Percentiles rank a stretch among this genome's conserved stretches.
phyloP scores from a whole-genome alignment of 2,113 vertebrate genomes.

The Caracal caracal region DNA sequence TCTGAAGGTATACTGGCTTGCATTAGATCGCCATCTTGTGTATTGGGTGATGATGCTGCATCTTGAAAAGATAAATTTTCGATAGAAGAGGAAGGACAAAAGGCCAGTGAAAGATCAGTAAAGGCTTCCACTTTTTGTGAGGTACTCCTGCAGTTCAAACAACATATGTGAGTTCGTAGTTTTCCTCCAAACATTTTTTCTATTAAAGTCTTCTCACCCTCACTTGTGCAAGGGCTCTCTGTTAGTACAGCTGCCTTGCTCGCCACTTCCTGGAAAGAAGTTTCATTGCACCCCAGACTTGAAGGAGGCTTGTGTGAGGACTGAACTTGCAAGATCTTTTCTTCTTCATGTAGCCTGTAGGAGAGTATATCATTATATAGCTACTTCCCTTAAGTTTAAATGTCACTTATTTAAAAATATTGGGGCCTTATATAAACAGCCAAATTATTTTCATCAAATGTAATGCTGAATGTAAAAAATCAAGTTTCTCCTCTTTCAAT shows the following conservation, averaged over 20 bases:
- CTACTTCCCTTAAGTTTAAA: background rate
- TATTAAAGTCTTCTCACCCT: conserved; percentile 90
- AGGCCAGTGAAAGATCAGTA: conserved; percentile 96
- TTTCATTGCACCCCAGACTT: conserved; percentile 72
- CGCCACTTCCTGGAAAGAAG: conserved; percentile 72
- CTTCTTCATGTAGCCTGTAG: conserved; percentile 95
- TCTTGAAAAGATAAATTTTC: conserved; percentile 76
- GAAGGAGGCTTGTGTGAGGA: conserved; percentile 75
- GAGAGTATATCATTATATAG: conserved; percentile 26
- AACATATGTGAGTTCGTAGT: conserved; percentile 93
- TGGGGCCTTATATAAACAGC: background rate
- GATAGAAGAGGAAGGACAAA: conserved; percentile 90
- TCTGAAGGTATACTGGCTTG: conserved; percentile 51
- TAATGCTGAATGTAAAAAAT: background rate
- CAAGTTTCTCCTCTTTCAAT: background rate
- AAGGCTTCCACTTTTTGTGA: conserved; percentile 98
- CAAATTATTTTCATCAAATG: conserved; percentile 8
- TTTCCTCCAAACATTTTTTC: conserved; percentile 97
- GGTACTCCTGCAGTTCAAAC: conserved; percentile 93
- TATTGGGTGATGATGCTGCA: conserved; percentile 53
- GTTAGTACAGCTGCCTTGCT: conserved; percentile 70
- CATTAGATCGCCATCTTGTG: conserved; percentile 73
- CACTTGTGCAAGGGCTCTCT: conserved; percentile 69
- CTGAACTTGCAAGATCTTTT: conserved; percentile 91
- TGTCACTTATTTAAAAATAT: conserved; percentile 3